Conservation (phyloP, 2,888 invertebrate species). For the Drosophila quinaria region DNA sequence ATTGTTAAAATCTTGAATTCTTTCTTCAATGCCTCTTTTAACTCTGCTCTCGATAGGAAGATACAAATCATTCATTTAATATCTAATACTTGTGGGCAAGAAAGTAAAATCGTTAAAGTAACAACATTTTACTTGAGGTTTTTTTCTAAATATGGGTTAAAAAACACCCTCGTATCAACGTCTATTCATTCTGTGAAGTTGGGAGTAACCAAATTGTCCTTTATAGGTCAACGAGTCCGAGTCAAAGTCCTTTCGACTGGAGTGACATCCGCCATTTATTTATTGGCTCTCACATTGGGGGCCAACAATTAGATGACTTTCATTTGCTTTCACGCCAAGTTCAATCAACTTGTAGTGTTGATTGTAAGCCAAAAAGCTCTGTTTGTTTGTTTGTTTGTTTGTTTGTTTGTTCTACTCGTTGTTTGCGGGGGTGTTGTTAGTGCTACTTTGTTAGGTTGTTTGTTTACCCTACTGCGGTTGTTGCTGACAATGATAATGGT, state of each 20-base stretch:
- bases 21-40: background rate
- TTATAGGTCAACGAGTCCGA: no score
- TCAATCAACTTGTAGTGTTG: slow-evolving; percentile 39
- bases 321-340: slow-evolving; percentile 33
- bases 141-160: no score
- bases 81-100: no score
- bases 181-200: no score
- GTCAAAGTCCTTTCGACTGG: background rate
- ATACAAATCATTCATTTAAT: no score
- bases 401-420: slow-evolving; percentile 10
- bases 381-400: slow-evolving; percentile 25
- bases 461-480: slow-evolving; percentile 21
- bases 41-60: background rate
- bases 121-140: no score
- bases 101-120: no score
- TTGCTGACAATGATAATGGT: slow-evolving; percentile 5
- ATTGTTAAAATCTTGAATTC: no score
- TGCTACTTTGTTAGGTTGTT: slow-evolving; percentile 19
- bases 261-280: background rate
- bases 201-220: no score
- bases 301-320: slow-evolving; percentile 22
- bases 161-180: no score
- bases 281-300: background rate
- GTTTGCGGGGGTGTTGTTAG: slow-evolving; percentile 2
- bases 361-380: slow-evolving; percentile 35